These are phyloP conservation scores for Philopedon plagiatum DNA, from an alignment of 2,888 invertebrate species.

Conservation along the genomic window DNA sequence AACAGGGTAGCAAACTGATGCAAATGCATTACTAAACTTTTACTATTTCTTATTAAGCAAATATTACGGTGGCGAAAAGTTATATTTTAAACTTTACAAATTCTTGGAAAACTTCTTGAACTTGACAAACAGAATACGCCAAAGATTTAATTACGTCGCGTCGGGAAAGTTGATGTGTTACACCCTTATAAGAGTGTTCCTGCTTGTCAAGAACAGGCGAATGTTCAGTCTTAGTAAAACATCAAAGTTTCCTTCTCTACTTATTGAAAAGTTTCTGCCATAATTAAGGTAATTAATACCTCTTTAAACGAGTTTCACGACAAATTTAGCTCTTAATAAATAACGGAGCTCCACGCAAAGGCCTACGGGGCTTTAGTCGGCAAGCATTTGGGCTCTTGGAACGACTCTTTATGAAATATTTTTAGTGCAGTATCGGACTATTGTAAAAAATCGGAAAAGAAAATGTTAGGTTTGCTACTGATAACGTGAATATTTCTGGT, in stretches of 20 bases:
- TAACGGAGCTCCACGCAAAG: constrained; percentile 34
- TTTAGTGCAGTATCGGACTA: neutral
- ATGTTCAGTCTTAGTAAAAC: constrained; percentile 25
- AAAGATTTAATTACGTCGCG: neutral
- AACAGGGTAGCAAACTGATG: too few species aligned
- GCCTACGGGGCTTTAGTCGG: constrained; percentile 23
- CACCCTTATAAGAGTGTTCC: neutral
- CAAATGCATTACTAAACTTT: neutral
- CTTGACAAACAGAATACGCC: neutral
- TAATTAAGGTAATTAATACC: constrained; percentile 56
- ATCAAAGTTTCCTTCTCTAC: constrained; percentile 53
- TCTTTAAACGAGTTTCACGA: constrained; percentile 51
- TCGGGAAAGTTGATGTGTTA: neutral
- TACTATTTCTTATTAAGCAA: neutral
- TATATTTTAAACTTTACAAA: neutral
- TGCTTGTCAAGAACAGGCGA: constrained; percentile 17
- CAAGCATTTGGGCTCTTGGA: constrained; percentile 17
- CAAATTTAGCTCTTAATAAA: constrained; percentile 52
- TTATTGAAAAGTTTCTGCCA: constrained; percentile 53
- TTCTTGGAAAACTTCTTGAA: neutral
- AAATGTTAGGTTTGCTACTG: too few species aligned
- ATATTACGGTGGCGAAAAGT: neutral
- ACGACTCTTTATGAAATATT: constrained; percentile 9
- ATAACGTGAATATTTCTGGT: too few species aligned
- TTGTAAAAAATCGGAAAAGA: too few species aligned